phyloP scores from a whole-genome alignment of 2,888 invertebrate genomes.

The Euphydryas editha region DNA sequence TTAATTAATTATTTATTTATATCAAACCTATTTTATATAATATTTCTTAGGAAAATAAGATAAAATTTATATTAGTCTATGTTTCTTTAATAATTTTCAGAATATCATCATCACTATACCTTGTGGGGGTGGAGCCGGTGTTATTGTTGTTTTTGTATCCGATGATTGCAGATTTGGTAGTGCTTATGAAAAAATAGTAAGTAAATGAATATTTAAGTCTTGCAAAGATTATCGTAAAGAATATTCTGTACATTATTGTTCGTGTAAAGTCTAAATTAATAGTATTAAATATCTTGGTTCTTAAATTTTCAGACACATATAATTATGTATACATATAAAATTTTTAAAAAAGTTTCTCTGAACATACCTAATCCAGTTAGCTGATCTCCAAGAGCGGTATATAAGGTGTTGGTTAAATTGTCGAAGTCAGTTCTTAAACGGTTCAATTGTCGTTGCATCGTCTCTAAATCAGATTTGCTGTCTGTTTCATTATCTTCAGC shows the following conservation, averaged over 20 bases:
- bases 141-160: not conserved
- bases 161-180: not conserved
- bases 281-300: too few species aligned
- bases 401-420: slow-evolving; percentile 51
- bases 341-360: not conserved
- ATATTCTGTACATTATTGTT: too few species aligned
- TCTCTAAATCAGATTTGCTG: slow-evolving; percentile 47
- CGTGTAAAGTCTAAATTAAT: too few species aligned
- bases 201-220: not conserved
- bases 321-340: not conserved
- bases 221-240: not conserved
- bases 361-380: slow-evolving; percentile 43
- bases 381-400: slow-evolving; percentile 49
- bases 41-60: too few species aligned
- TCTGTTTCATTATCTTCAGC: slow-evolving; percentile 4
- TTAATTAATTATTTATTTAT: not conserved
- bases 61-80: too few species aligned
- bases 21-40: not conserved
- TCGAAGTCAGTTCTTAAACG: slow-evolving; percentile 53
- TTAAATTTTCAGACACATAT: too few species aligned
- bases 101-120: slow-evolving; percentile 12
- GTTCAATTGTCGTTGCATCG: slow-evolving; percentile 45
- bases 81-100: too few species aligned
- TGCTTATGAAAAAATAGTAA: not conserved
- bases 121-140: slow-evolving; percentile 17